phyloP scores from a whole-genome alignment of 2,797 vertebrate species.

The Acridotheres tristis region DNA sequence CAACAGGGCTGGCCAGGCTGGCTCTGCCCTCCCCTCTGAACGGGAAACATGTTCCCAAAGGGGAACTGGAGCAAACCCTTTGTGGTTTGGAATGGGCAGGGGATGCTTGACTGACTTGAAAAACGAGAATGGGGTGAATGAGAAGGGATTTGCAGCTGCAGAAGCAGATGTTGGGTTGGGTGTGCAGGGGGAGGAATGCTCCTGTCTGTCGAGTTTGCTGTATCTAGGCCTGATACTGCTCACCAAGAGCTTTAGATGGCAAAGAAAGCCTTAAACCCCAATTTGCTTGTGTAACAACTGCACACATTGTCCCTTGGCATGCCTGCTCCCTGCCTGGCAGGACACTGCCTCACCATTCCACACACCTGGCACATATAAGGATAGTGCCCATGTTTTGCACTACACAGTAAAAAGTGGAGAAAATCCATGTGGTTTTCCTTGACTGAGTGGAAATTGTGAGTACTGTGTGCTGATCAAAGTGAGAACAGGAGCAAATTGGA shows the following conservation, averaged over 20 bases:
- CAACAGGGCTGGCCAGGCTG: not conserved
- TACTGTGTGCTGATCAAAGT: not conserved
- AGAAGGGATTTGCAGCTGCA: not conserved
- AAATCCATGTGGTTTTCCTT: not conserved
- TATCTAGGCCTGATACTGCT: not conserved
- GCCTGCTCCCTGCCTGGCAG: not conserved
- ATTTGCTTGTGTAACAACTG: not conserved
- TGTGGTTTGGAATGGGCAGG: not conserved
- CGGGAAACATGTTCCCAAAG: not conserved
- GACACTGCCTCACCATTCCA: not conserved
- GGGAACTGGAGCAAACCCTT: not conserved
- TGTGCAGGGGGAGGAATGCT: not conserved
- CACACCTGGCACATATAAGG: not conserved
- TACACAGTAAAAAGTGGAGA: not conserved
- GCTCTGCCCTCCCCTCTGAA: not conserved
- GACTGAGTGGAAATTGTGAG: not conserved
- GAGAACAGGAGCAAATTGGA: not conserved
- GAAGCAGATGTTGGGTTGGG: not conserved
- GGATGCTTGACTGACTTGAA: not conserved
- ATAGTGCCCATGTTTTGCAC: not conserved
- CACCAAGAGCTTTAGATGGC: not conserved
- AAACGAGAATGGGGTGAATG: not conserved
- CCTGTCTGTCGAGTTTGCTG: not conserved
- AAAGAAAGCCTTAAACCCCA: not conserved
- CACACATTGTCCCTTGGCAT: rapidly evolving